Evolutionary conservation across 2,888 invertebrate genomes (phyloP), one percentile per base, ranked within the genome.

Genomic region (Sesamia inferens): DNA sequence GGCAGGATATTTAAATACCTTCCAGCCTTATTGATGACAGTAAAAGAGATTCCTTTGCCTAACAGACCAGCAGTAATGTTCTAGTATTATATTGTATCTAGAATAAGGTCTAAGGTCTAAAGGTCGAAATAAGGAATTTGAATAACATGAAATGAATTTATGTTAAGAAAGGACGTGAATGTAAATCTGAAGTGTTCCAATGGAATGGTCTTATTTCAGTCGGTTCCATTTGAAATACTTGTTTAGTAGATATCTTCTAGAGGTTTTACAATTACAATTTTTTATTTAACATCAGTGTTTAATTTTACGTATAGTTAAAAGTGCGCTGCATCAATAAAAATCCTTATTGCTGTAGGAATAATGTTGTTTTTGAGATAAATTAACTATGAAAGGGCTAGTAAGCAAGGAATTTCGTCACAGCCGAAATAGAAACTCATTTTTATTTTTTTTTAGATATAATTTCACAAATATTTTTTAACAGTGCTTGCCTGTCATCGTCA

Each of bases 1-100:
- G 59, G 11, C 42, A 58, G 24, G 59, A 58, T 76, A 76, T 76
- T 83, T 71, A 71, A 75, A 82, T 81, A 79, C 58, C 68, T 75
- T 19, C 8, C 44, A 51, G 11, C 11, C 51, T 4, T 81, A 82
- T 82, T 75, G 65, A 69, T 75, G 71, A 63, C 66, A 65, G 61
- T 71, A 80, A 42, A 22, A 57, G 64, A 64, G 22, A 16, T 62
- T 0, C 48, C 61, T 68, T 83, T 82, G 68, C 48, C 22, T 24
- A 55, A 55, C 62, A 70, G 55, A 67, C 58, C 59, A 13, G 22
- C 16, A 44, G 39, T 68, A 73, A 79, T 76, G 22, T 55, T 19
- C n/a, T 19, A 61, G 57, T 59, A 63, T 58, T 55, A 11, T 70
- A 57, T 59, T 65, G 8, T 13, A 57, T n/a, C 48, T 70, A 74